A percentile compares a stretch with the other conserved stretches of the same genome.
Evolutionary conservation across 2,797 vertebrate species (phyloP).

Genomic region (Mus minutoides): DNA sequence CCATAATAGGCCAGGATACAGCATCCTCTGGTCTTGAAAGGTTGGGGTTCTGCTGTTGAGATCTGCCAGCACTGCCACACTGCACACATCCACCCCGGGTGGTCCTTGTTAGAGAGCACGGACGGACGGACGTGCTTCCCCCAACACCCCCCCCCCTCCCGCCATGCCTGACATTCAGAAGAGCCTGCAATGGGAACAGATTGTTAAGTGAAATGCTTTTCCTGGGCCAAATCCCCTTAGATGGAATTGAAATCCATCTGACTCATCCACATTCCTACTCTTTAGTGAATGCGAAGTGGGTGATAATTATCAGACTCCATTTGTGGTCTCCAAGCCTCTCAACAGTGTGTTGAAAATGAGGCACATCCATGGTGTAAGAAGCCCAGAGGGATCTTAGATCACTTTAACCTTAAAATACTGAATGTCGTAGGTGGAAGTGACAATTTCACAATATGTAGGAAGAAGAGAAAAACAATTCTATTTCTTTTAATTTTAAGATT

Average conservation of each 20-base stretch:
- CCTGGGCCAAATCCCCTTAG: not conserved
- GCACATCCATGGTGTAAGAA: not conserved
- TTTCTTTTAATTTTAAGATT: not conserved
- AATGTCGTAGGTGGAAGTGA: not conserved
- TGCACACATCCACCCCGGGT: not conserved
- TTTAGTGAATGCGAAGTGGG: not conserved
- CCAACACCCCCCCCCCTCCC: no score
- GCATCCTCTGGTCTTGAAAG: not conserved
- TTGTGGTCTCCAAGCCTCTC: not conserved
- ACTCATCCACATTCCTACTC: not conserved
- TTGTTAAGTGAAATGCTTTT: slow-evolving; percentile 43
- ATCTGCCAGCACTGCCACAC: not conserved
- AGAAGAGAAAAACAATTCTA: slow-evolving; percentile 11
- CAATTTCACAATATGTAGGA: not conserved
- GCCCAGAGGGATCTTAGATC: not conserved
- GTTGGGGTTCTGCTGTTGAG: not conserved
- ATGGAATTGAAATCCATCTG: not conserved
- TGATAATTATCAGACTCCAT: not conserved
- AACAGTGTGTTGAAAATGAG: not conserved
- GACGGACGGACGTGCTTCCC: not conserved
- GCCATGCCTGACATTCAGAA: not conserved
- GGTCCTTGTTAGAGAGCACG: not conserved
- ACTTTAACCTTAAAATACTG: not conserved
- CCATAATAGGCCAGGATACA: not conserved
- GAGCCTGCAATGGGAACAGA: not conserved